These are phyloP conservation scores for Lepilemur septentrionalis DNA, from an alignment of 2,797 vertebrate genomes.

Conservation along the genomic window DNA sequence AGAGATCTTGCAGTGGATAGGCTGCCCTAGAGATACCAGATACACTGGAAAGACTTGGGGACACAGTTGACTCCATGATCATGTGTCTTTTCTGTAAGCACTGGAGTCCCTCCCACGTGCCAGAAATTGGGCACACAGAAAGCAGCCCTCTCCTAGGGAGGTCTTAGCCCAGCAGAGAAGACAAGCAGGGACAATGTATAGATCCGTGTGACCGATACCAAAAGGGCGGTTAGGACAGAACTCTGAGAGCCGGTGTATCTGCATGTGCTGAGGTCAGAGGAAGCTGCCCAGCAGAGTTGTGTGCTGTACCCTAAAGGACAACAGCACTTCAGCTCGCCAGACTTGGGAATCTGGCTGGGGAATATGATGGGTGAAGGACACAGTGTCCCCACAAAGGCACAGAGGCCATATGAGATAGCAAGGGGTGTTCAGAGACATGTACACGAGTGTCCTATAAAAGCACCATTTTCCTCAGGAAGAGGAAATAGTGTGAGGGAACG, in stretches of 20 bases:
- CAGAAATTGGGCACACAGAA: not conserved
- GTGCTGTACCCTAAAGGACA: not conserved
- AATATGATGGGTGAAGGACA: not conserved
- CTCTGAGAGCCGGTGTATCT: not conserved
- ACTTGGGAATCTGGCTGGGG: not conserved
- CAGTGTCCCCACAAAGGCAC: not conserved
- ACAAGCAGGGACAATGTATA: accelerated
- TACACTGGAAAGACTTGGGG: not conserved
- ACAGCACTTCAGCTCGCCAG: not conserved
- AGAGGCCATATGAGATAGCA: not conserved
- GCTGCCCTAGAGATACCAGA: too few relatives aligned
- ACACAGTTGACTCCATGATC: not conserved
- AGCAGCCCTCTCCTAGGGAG: not conserved
- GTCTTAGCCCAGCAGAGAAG: not conserved
- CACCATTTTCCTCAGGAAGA: not conserved
- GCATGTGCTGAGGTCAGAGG: not conserved
- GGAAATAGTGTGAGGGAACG: not conserved
- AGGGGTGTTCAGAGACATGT: not conserved
- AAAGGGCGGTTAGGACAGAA: not conserved
- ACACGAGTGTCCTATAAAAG: not conserved
- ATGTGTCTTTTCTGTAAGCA: not conserved
- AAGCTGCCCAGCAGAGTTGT: too few relatives aligned
- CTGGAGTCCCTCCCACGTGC: not conserved
- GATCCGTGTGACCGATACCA: not conserved
- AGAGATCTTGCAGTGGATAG: not conserved